A percentile compares a stretch with the other conserved stretches of the same genome.
phyloP scores from a whole-genome alignment of 92 coral and sea anemone species.

The Epizoanthus ramosus region DNA sequence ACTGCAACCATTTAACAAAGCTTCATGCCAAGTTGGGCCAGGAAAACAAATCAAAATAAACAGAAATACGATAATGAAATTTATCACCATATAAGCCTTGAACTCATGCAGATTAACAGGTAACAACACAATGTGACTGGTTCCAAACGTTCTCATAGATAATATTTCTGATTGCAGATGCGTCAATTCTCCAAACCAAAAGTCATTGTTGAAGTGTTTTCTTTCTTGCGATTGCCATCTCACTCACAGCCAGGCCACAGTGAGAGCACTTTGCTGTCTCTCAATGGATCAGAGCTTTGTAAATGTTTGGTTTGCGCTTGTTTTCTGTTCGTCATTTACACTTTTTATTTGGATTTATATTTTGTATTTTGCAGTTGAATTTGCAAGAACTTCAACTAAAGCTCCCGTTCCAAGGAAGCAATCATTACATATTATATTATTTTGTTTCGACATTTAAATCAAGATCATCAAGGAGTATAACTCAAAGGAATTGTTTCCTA shows the following conservation, averaged over 20 bases:
- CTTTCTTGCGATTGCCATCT: background rate
- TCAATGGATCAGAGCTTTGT: constrained; percentile 4
- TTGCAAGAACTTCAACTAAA: too few species aligned
- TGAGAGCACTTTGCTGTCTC: background rate
- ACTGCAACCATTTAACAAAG: constrained; percentile 1
- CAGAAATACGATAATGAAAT: constrained; percentile 15
- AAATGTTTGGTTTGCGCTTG: constrained; percentile 27
- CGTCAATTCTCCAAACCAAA: background rate
- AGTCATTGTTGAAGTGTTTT: background rate
- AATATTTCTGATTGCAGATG: background rate
- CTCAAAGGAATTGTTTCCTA: too few species aligned
- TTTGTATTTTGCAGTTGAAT: background rate
- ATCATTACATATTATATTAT: too few species aligned
- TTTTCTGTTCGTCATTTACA: background rate
- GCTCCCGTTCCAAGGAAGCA: too few species aligned
- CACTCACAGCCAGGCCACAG: background rate
- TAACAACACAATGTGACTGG: background rate
- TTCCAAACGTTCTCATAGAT: background rate
- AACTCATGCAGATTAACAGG: background rate
- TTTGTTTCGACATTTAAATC: too few species aligned
- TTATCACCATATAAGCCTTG: background rate
- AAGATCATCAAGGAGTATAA: too few species aligned
- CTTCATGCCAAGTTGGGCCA: constrained; percentile 14
- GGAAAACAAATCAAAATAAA: constrained; percentile 24
- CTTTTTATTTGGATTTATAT: background rate